Percentiles rank a stretch among this genome's conserved stretches.
phyloP scores from a whole-genome alignment of 2,113 vertebrate species.

The Leucoraja erinaceus region DNA sequence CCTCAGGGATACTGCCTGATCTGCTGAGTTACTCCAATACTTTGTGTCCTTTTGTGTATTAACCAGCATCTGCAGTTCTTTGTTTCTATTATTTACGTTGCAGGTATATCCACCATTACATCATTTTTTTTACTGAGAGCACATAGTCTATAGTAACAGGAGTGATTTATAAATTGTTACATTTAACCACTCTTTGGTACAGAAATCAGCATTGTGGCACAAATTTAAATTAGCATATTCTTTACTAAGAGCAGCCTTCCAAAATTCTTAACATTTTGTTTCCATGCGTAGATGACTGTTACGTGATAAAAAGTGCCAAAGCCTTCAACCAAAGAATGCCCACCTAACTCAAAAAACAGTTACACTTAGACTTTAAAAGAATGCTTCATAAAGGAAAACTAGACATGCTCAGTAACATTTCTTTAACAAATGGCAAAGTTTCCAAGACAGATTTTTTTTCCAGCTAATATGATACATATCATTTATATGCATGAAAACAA shows the following conservation, averaged over 20 bases:
- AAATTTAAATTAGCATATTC: neutral
- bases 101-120: neutral
- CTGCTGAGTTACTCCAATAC: no score
- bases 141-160: neutral
- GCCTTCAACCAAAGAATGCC: neutral
- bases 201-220: neutral
- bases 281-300: no score
- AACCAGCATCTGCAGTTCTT: no score
- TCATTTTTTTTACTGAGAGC: neutral
- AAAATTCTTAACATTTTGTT: neutral
- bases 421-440: neutral
- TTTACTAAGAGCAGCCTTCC: neutral
- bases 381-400: neutral
- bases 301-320: neutral
- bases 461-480: neutral
- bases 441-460: neutral
- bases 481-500: neutral
- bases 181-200: neutral
- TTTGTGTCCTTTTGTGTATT: no score
- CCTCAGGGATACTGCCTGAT: no score
- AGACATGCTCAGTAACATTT: neutral
- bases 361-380: neutral
- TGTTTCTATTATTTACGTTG: neutral
- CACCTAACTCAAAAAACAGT: neutral
- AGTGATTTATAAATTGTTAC: neutral